Percentiles rank a stretch among this genome's conserved stretches.
Conservation (phyloP, 2,113 vertebrate genomes). For the Oryzias woworae region DNA sequence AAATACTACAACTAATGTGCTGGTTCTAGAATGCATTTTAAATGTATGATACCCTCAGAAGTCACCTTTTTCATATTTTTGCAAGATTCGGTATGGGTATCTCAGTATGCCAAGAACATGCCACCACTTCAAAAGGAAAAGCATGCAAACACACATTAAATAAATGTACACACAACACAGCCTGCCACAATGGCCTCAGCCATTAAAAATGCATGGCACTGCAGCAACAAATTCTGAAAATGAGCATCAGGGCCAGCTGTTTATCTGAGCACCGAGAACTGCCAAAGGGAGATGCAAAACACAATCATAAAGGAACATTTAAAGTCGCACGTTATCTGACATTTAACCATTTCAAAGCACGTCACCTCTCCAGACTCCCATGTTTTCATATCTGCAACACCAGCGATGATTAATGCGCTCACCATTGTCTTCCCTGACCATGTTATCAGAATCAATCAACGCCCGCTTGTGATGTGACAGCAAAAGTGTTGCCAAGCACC, state of each 20-base stretch:
- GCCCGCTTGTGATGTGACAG: constrained; percentile 51
- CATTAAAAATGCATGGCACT: constrained; percentile 80
- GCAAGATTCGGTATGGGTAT: too few species aligned
- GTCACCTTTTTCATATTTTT: too few species aligned
- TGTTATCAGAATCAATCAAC: constrained; percentile 57
- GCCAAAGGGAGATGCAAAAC: neutral
- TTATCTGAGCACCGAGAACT: constrained; percentile 38
- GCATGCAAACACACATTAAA: constrained; percentile 19
- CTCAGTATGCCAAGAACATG: neutral
- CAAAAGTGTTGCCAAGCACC: constrained; percentile 52
- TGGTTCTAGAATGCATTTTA: too few species aligned
- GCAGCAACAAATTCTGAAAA: constrained; percentile 76
- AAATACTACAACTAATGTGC: too few species aligned
- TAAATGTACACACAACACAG: constrained; percentile 38
- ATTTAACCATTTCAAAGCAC: constrained; percentile 18
- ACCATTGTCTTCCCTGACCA: constrained; percentile 24
- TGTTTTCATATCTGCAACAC: constrained; percentile 24
- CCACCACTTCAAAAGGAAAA: neutral
- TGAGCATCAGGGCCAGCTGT: constrained; percentile 53
- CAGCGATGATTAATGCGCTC: constrained; percentile 37
- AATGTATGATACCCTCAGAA: too few species aligned
- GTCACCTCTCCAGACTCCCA: constrained; percentile 31
- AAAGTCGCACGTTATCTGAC: neutral
- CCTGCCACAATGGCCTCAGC: constrained; percentile 53
- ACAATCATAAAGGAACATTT: neutral